phyloP scores from a whole-genome alignment of 2,888 invertebrate genomes.

The Apoda limacodes region DNA sequence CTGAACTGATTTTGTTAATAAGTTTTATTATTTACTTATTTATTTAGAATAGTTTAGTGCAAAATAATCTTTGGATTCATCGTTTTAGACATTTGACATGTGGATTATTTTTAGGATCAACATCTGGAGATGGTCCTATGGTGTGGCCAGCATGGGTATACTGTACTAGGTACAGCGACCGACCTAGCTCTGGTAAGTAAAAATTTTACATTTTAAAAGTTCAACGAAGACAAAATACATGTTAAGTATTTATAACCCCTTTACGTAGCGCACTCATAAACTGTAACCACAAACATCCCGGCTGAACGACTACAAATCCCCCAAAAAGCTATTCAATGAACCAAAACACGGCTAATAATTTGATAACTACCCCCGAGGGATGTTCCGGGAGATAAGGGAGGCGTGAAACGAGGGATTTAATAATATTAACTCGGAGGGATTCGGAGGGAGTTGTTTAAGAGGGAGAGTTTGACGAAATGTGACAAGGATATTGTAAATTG shows the following conservation, averaged over 20 bases:
- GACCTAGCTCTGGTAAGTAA: slow-evolving; percentile 87
- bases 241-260: not conserved
- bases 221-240: slow-evolving; percentile 5
- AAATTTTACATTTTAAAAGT: slow-evolving; percentile 5
- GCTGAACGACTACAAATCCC: not conserved
- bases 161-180: slow-evolving; percentile 94
- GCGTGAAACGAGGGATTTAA: too few species aligned
- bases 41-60: too few species aligned
- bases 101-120: slow-evolving; percentile 34
- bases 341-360: slow-evolving; percentile 22
- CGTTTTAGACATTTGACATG: too few species aligned
- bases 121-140: slow-evolving; percentile 49
- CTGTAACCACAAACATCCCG: not conserved
- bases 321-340: slow-evolving; percentile 2
- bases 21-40: too few species aligned
- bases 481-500: slow-evolving; percentile 10
- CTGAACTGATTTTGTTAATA: too few species aligned
- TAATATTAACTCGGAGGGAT: too few species aligned
- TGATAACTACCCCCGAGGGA: slow-evolving; percentile 22
- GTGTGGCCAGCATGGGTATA: slow-evolving; percentile 99
- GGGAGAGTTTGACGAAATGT: slow-evolving; percentile 12
- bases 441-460: slow-evolving; percentile 17
- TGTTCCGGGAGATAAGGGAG: slow-evolving; percentile 19
- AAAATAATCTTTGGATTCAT: too few species aligned
- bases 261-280: slow-evolving; percentile 2